Evolutionary conservation across 2,113 vertebrate species (phyloP).

Genomic region (Numida meleagris): DNA sequence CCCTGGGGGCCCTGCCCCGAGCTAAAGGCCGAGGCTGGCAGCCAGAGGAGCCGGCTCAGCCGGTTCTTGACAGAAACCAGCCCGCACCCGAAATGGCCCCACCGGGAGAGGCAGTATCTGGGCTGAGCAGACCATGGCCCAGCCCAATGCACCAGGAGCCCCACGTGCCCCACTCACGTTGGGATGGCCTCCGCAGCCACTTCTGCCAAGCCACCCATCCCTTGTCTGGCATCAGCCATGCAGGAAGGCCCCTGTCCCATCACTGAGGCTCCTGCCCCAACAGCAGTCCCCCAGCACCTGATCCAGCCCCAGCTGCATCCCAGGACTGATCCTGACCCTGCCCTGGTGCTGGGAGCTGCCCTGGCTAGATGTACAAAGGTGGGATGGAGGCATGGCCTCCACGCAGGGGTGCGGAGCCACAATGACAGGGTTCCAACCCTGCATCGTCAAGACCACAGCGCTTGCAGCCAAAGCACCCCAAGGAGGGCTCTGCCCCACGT

Average conservation of each 20-base stretch:
- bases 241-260: background rate
- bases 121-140: background rate
- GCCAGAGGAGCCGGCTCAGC: slow-evolving; percentile 51
- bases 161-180: rapidly evolving
- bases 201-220: rapidly evolving
- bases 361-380: background rate
- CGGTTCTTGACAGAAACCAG: slow-evolving; percentile 60
- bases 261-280: rapidly evolving
- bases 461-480: background rate
- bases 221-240: background rate
- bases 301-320: background rate
- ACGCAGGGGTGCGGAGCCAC: rapidly evolving
- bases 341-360: background rate
- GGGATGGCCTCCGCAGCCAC: background rate
- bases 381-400: background rate
- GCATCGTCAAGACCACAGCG: background rate
- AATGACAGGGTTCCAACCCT: rapidly evolving
- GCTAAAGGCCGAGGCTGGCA: slow-evolving; percentile 28
- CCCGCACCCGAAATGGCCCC: background rate
- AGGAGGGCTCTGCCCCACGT: background rate
- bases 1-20: background rate
- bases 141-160: rapidly evolving
- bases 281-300: background rate
- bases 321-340: rapidly evolving
- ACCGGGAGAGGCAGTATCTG: slow-evolving; percentile 38